These are phyloP conservation scores for Agrilus cyanescens DNA, from an alignment of 2,888 invertebrate genomes.

Conservation along the genomic window DNA sequence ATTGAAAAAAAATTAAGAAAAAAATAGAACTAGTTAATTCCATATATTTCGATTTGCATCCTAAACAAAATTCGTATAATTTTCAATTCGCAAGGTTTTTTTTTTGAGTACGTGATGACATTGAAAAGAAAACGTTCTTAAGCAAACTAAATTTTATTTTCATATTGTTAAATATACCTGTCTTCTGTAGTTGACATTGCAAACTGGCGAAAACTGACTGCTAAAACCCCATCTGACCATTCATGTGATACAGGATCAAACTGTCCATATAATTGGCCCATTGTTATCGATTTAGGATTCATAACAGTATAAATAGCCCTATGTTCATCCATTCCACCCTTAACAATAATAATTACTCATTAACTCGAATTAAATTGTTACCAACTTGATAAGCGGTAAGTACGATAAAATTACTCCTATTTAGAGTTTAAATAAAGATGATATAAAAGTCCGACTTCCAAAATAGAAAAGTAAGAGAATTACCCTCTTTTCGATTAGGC, in stretches of 20 bases:
- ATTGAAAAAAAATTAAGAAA: no score
- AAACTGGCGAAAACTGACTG: conserved; percentile 70
- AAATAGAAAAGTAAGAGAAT: conserved; percentile 4
- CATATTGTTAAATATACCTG: conserved; percentile 37
- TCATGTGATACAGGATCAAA: conserved; percentile 92
- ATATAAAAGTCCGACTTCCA: not conserved
- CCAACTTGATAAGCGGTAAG: no score
- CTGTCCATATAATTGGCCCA: conserved; percentile 91
- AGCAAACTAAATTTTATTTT: no score
- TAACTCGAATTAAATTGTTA: no score
- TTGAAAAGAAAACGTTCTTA: no score
- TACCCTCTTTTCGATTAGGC: conserved; percentile 62
- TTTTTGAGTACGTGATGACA: no score
- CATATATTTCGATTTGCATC: no score
- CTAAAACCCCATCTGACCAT: conserved; percentile 84
- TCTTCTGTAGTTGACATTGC: conserved; percentile 63
- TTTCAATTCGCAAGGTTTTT: no score
- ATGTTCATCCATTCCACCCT: conserved; percentile 64
- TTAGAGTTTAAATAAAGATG: no score
- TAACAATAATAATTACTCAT: conserved; percentile 28
- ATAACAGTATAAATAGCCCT: conserved; percentile 68
- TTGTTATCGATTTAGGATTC: conserved; percentile 90
- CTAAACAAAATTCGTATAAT: no score
- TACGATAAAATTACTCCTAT: no score
- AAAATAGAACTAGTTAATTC: no score